A percentile compares a stretch with the other conserved stretches of the same genome.
Evolutionary conservation across 1,140 invertebrate genomes (phyloP).

Genomic region (Bombus haemorrhoidalis): DNA sequence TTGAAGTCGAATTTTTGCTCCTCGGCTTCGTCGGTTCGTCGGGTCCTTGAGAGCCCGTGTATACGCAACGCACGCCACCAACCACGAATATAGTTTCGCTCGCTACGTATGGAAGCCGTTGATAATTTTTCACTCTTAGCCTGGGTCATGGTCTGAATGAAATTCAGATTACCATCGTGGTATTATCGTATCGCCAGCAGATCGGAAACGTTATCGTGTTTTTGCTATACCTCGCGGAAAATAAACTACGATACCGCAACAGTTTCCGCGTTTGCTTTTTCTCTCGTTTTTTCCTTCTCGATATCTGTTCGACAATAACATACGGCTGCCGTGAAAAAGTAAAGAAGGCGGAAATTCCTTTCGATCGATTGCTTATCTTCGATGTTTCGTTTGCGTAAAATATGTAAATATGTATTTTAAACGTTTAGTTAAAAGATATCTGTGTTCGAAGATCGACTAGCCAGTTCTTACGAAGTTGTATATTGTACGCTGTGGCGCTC

Average conservation of each 20-base stretch:
- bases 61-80: slow-evolving; percentile 13
- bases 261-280: neutral
- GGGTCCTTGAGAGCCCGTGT: neutral
- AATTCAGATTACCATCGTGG: slow-evolving; percentile 46
- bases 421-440: no score
- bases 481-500: no score
- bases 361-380: no score
- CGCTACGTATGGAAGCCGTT: slow-evolving; percentile 27
- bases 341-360: no score
- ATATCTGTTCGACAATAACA: neutral
- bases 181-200: slow-evolving; percentile 22
- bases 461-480: no score
- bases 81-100: neutral
- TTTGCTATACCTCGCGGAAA: neutral
- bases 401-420: no score
- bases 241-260: neutral
- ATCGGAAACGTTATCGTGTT: slow-evolving; percentile 24
- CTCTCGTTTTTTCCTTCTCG: neutral
- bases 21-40: neutral
- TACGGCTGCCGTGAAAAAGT: neutral
- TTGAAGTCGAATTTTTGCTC: slow-evolving; percentile 35
- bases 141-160: slow-evolving; percentile 54
- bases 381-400: no score
- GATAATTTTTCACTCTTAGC: slow-evolving; percentile 55
- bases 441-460: no score